Conservation (phyloP, 2,888 invertebrate species). For the Oegoconia quadripuncta region DNA sequence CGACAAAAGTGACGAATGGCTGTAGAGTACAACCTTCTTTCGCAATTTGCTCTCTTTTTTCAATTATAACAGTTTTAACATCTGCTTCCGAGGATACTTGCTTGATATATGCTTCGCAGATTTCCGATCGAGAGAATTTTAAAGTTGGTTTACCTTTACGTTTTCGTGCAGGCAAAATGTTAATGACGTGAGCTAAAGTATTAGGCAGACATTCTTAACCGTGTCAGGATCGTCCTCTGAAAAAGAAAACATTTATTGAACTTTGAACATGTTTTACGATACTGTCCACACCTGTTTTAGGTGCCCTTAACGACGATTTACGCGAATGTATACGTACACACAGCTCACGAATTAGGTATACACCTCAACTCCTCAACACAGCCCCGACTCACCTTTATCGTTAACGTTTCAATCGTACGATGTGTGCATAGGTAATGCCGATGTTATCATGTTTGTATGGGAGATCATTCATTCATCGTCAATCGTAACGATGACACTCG, state of each 20-base stretch:
- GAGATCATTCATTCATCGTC: too few species aligned
- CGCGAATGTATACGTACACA: too few species aligned
- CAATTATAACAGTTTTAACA: neutral
- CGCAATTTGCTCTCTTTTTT: constrained; percentile 1
- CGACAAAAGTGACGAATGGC: constrained; percentile 4
- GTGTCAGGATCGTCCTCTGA: constrained; percentile 3
- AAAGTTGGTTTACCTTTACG: constrained; percentile 2
- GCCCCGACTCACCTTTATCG: too few species aligned
- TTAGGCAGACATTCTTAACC: neutral
- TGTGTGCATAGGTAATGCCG: too few species aligned
- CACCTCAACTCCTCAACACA: too few species aligned
- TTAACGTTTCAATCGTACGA: too few species aligned
- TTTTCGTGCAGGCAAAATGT: constrained; percentile 4
- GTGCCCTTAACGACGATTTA: too few species aligned
- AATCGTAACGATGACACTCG: too few species aligned
- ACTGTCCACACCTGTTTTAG: too few species aligned
- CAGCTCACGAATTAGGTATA: too few species aligned
- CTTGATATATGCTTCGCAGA: constrained; percentile 3
- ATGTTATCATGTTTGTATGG: too few species aligned
- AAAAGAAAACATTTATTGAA: neutral
- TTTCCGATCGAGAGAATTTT: neutral
- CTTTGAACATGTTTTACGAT: too few species aligned
- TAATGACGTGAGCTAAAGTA: constrained; percentile 1
- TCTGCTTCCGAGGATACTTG: constrained; percentile 4
- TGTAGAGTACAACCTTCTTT: constrained; percentile 4